Evolutionary conservation across 2,113 vertebrate genomes (phyloP), one percentile per base, ranked within the genome.

Genomic region (Oreochromis aureus): DNA sequence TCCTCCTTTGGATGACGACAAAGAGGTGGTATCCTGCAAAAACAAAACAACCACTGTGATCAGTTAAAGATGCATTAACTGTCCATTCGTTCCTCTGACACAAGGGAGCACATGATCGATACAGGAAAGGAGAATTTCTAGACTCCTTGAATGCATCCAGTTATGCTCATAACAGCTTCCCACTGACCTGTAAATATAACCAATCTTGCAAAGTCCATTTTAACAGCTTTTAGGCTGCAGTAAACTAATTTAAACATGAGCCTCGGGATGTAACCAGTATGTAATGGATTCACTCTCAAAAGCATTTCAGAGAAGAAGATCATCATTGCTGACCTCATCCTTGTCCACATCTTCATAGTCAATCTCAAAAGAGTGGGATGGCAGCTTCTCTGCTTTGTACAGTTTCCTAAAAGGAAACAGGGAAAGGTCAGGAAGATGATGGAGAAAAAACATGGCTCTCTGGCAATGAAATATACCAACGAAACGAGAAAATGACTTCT

Each of bases 341-440:
- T 99, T 99, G 94, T 99, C 99, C 88, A 97, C 94, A 78, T 99
- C 99, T 95, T 99, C 98, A 92, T 99, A 97, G 95, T 99, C 99
- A 3, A 99, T 97, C 97, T 99, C 99, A 94, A 99, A 99, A 66
- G 98, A 98, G 96, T 99, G 98, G 5, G 98, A 98, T 12, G 97
- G 98, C 89, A 99, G 95, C 94, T 99, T 99, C 93, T 99, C 98
- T 90, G 97, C 96, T 95, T 96, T 98, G 91, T 96, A 97, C 88
- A 97, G 96, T 95, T 96, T 97, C 94, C 99, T 99, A 92, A 30
- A 82, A 87, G 54, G 71, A 12, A 89, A 80, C 15, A 22, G 51
- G 15, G 36, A 82, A 63, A 86, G 48, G 39, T 54, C 30, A 56
- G 41, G 22, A 48, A 63, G 15, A 82, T 15, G 56, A 10, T 87